Evolutionary conservation across 1,140 invertebrate genomes (phyloP), one percentile per base, ranked within the genome.

Genomic region (Rhopalosiphum maidis): DNA sequence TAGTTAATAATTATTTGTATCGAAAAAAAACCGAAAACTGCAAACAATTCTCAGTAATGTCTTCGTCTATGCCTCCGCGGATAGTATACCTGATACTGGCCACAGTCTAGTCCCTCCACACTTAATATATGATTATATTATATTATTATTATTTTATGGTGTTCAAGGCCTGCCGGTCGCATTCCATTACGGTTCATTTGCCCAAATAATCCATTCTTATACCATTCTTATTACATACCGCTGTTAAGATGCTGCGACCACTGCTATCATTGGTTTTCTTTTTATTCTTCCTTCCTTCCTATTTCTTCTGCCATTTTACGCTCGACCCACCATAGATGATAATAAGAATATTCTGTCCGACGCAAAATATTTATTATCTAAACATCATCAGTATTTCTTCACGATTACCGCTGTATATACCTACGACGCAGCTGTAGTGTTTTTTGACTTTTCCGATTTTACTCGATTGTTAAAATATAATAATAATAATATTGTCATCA

Each of bases 171-270:
- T 93, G 77, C 43, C 55, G 60, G 48, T 89, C 85, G 54, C 77
- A 89, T 93, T 87, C 86, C 90, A 60, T 48, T 87, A 21, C 82
- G 90, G 82, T 87, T 87, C 55, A 51, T 94, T 87, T 93, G 55
- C 87, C 85, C 48, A 77, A 90, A 93, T 68, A 60, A 68, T 90
- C 54, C 89, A 37, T 90, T 90, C 55, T 90, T 60, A 48, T 41
- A 41, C 82, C 51, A 8, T 48, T 82, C 41, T 30, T 25, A 35
- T 90, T 77, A 54, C 1, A n/a, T 15, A 30, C 15, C 60, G 37
- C 25, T 35, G 35, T 22, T 91, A 37, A 46, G 48, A 85, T 30
- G 77, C 46, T 54, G 48, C 77, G 11, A 30, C 41, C 35, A 35
- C 23, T 25, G 55, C 41, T 85, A 92, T 48, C 68, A 23, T 30